phyloP scores from a whole-genome alignment of 2,113 vertebrate species.

The Rattus rattus region DNA sequence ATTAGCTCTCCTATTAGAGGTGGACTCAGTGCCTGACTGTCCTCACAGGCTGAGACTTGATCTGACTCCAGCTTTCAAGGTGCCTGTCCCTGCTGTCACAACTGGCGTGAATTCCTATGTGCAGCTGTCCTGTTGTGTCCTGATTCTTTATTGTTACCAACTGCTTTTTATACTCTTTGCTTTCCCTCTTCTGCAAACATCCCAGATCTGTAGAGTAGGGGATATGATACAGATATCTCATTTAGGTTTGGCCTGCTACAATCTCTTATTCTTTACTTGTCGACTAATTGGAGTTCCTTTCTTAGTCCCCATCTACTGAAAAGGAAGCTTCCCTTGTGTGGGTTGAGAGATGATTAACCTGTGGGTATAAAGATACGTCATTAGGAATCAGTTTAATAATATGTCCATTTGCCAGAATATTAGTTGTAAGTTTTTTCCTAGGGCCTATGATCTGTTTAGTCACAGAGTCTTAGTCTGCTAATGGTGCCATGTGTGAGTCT shows the following conservation, averaged over 20 bases:
- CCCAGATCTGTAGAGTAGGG: background rate
- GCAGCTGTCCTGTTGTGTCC: background rate
- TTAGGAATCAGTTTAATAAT: background rate
- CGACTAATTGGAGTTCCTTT: too few species aligned
- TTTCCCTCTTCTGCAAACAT: background rate
- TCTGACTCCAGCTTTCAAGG: background rate
- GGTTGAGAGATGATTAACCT: background rate
- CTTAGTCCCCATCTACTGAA: background rate
- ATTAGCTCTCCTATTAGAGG: background rate
- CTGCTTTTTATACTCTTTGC: background rate
- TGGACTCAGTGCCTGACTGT: too few species aligned
- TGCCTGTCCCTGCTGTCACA: background rate
- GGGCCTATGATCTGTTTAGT: background rate
- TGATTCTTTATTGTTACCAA: background rate
- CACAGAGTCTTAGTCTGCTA: background rate
- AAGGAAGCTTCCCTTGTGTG: background rate
- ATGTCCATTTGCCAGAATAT: background rate
- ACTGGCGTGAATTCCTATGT: too few species aligned
- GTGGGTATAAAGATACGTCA: background rate
- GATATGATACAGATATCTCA: background rate
- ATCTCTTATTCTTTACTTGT: background rate
- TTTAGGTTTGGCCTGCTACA: background rate
- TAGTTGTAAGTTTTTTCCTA: background rate
- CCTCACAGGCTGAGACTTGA: background rate
- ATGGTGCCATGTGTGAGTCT: background rate